Base-by-base conservation (phyloP, 2,888 invertebrate genomes). In the Sylvicola cinctus region DNA sequence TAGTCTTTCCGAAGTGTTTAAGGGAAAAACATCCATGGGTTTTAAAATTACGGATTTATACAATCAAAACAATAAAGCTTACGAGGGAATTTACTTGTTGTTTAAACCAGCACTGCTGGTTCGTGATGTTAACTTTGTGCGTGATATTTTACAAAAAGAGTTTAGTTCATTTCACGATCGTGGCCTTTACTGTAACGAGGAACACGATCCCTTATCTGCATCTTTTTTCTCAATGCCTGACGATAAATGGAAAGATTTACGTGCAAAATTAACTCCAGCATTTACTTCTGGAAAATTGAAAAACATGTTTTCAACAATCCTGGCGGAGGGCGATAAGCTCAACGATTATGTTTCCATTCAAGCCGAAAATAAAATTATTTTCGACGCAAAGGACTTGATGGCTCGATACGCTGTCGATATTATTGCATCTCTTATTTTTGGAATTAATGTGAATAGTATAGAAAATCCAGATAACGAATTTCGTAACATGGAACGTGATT, bases 211-310 rank as follows among this genome's bases (percentile, higher is more conserved):
- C 0, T 42, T 74, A 26, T 65, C 70, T 6, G 66, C 61, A 1
- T 68, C 69, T 49, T 49, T 76, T 4, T 70, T 74, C 43, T 60
- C 65, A 37, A 47, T 66, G 29, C 58, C 60, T 31, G 70, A 68
- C 1, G 54, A 62, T 6, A 58, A 63, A 33, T 78, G 78, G 77
- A 71, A 64, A 45, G 60, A 57, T 32, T 50, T 76, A 17, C 60
- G 77, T 12, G 42, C 61, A 1, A 72, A 72, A 43, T 52, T 77
- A 45, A 65, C 74, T 1, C 70, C 75, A 0, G 65, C 70, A 0
- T 78, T 75, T 46, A 67, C 75, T 1, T 64, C 73, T 0, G 70
- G 68, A 6, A 75, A 74, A 50, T 50, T 77, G 32, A 75, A 70
- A 48, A 61, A 54, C 2, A 72, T 75, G 69, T 72, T 70, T 43